Base-by-base conservation (phyloP, 2,113 vertebrate species). In the Zeus faber region DNA sequence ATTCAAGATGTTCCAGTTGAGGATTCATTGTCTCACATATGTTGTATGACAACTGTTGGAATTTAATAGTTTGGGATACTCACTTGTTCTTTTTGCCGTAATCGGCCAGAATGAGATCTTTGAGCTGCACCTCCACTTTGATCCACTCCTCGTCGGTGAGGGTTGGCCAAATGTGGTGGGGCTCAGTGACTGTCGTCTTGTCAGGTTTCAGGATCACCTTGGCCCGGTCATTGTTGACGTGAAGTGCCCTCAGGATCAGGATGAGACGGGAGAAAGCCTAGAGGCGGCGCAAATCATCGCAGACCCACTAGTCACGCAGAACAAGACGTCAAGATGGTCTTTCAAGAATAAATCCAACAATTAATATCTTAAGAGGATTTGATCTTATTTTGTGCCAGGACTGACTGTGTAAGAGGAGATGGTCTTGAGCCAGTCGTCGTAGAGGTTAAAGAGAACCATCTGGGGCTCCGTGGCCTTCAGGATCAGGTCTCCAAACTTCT, bases 81-180 rank as follows among this genome's bases (percentile, higher is more conserved):
- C 74, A 99, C 97, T 99, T 99, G 92, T 99, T 99, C 87, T 99
- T 99, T 87, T 99, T 99, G 83, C 97, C 97, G 0, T 99, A 99
- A 74, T 99, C 97, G 0, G 97, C 97, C 77, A 99, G 83, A 76
- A 99, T 99, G 14, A 99, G 89, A 79, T 99, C 97, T 62, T 99
- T 99, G 57, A 99, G 94, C 62, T 98, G 95, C 78, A 99, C 97
- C 66, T 99, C 96, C 72, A 99, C 97, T 65, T 99, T 99, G 85
- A 99, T 99, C 97, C 97, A 99, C 58, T 99, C 97, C 68, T 99
- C 97, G 0, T 99, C 97, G 0, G 96, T 99, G 72, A 99, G 89
- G 0, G 97, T 99, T 64, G 97, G 97, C 97, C 97, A 99, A 80
- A 99, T 99, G 81, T 99, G 96, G 74, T 99, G 96, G 0, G 96